Percentiles rank a stretch among this genome's conserved stretches.
Evolutionary conservation across 2,888 invertebrate species (phyloP).

Genomic region (Phytoseiulus persimilis): DNA sequence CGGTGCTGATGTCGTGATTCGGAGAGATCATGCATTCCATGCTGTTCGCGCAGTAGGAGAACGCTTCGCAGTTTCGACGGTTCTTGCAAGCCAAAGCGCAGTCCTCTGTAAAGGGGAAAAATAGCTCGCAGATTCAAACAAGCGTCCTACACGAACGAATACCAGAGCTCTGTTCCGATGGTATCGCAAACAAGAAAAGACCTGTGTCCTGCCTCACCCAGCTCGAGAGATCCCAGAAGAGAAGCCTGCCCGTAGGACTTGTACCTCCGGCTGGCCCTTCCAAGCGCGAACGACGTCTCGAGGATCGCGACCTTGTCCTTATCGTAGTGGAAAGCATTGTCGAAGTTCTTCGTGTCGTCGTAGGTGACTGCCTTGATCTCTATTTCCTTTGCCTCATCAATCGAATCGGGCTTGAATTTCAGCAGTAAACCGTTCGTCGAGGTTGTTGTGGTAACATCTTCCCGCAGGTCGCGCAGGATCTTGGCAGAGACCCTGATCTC

Average conservation of each 20-base stretch:
- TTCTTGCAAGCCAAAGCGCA: slow-evolving; percentile 10
- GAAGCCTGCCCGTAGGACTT: not conserved
- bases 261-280: not conserved
- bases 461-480: not conserved
- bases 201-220: not conserved
- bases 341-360: slow-evolving; percentile 26
- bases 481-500: not conserved
- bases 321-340: slow-evolving; percentile 17
- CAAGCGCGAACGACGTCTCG: not conserved
- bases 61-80: not conserved
- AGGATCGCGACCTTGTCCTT: not conserved
- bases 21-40: not conserved
- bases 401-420: not conserved
- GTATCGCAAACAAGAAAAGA: no score
- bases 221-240: not conserved
- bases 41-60: not conserved
- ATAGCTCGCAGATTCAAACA: no score
- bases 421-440: not conserved
- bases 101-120: slow-evolving; percentile 10
- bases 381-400: not conserved
- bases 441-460: not conserved
- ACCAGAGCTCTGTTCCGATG: not conserved
- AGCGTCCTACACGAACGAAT: no score
- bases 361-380: not conserved
- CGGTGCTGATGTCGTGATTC: not conserved